Evolutionary conservation across 2,113 vertebrate genomes (phyloP).

Genomic region (Hippolais icterina): DNA sequence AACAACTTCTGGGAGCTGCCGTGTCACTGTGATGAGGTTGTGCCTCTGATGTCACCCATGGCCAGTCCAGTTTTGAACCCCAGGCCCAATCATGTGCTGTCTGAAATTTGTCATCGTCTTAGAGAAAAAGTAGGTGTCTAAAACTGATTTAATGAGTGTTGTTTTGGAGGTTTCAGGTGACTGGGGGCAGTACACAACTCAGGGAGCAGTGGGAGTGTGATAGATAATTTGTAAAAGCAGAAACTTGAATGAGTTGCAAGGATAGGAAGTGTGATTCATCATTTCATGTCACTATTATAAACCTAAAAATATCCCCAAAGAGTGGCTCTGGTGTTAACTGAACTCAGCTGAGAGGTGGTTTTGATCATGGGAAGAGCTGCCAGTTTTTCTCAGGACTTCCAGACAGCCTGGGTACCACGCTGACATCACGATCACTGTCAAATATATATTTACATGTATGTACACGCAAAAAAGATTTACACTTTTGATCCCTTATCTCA

Average conservation of each 20-base stretch:
- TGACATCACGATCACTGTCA: background rate
- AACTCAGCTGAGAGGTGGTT: background rate
- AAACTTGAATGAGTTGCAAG: background rate
- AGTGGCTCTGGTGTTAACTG: background rate
- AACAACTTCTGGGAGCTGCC: background rate
- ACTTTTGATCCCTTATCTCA: background rate
- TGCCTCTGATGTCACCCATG: background rate
- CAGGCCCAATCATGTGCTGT: accelerated
- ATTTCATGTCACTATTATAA: background rate
- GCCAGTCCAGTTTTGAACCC: background rate
- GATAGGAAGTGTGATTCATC: background rate
- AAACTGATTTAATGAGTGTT: background rate
- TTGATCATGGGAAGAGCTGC: background rate
- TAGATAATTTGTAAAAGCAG: background rate
- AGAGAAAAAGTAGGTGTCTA: background rate
- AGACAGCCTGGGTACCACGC: background rate
- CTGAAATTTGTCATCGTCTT: background rate
- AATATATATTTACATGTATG: background rate
- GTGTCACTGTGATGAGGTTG: background rate
- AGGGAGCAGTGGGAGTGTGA: background rate
- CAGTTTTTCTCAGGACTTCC: background rate
- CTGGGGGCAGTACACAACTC: background rate
- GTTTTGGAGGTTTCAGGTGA: background rate
- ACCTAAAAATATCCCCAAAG: background rate
- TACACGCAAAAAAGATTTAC: background rate